Conservation (phyloP, 2,888 invertebrate species). For the Neuroscelio doddi region DNA sequence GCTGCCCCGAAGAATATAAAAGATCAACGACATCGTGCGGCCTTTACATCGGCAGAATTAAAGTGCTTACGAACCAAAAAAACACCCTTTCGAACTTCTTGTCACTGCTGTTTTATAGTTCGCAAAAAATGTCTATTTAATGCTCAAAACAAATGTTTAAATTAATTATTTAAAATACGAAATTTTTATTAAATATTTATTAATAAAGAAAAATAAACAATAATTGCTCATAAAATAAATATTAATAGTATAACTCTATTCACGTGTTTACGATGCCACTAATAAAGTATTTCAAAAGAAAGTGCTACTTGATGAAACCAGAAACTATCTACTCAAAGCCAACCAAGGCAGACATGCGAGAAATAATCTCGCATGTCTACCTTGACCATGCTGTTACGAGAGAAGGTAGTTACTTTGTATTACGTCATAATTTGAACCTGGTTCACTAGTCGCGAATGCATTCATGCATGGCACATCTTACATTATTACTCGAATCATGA, state of each 20-base stretch:
- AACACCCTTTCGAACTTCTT: constrained; percentile 3
- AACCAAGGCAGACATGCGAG: constrained; percentile 25
- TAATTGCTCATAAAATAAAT: too few species aligned
- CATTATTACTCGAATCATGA: constrained; percentile 37
- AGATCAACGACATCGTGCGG: constrained; percentile 44
- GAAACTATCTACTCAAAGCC: constrained; percentile 22
- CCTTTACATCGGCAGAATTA: constrained; percentile 20
- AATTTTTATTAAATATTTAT: too few species aligned
- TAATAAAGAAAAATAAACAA: too few species aligned
- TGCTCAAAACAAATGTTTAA: too few species aligned
- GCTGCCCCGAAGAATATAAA: constrained; percentile 39
- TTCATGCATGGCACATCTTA: constrained; percentile 45
- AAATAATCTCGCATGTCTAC: constrained; percentile 46
- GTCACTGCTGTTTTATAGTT: not conserved
- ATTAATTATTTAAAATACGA: too few species aligned
- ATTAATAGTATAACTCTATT: too few species aligned
- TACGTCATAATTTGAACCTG: constrained; percentile 42
- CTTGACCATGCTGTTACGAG: constrained; percentile 43
- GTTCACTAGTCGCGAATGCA: constrained; percentile 47
- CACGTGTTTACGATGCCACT: too few species aligned
- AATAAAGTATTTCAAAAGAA: constrained; percentile 1
- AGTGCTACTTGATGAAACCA: constrained; percentile 15
- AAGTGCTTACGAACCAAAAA: constrained; percentile 1
- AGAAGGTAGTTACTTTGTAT: constrained; percentile 41
- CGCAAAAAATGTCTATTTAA: too few species aligned